phyloP scores from a whole-genome alignment of 2,113 vertebrate genomes.

The Camelus bactrianus region DNA sequence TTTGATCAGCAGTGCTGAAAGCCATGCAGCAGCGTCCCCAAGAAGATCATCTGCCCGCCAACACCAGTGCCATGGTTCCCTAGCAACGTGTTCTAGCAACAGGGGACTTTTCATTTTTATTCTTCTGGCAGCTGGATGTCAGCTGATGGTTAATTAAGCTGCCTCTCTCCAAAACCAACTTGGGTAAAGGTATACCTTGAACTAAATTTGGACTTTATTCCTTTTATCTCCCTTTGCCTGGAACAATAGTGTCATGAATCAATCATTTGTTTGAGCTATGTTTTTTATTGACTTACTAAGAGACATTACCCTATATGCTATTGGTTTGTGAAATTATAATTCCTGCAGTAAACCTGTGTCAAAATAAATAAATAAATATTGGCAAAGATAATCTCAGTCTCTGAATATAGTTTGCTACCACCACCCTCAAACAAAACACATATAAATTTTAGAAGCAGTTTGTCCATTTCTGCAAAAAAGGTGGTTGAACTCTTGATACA shows the following conservation, averaged over 20 bases:
- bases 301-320: not conserved
- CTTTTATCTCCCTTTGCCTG: not conserved
- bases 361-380: not conserved
- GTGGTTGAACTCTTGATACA: not conserved
- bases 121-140: not conserved
- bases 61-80: not conserved
- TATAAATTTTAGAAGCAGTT: conserved; percentile 5
- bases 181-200: not conserved
- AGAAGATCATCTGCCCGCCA: not conserved
- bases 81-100: not conserved
- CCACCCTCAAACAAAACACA: not conserved
- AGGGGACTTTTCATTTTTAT: not conserved
- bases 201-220: not conserved
- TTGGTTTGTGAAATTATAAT: not conserved
- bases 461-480: not conserved
- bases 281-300: not conserved
- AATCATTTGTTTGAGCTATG: not conserved
- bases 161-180: not conserved
- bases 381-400: not conserved
- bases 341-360: not conserved
- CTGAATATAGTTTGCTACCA: not conserved
- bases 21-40: not conserved
- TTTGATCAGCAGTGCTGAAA: not conserved
- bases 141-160: not conserved
- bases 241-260: not conserved